Evolutionary conservation across 2,113 vertebrate species (phyloP), one percentile per base, ranked within the genome.

Genomic region (Vimba vimba): DNA sequence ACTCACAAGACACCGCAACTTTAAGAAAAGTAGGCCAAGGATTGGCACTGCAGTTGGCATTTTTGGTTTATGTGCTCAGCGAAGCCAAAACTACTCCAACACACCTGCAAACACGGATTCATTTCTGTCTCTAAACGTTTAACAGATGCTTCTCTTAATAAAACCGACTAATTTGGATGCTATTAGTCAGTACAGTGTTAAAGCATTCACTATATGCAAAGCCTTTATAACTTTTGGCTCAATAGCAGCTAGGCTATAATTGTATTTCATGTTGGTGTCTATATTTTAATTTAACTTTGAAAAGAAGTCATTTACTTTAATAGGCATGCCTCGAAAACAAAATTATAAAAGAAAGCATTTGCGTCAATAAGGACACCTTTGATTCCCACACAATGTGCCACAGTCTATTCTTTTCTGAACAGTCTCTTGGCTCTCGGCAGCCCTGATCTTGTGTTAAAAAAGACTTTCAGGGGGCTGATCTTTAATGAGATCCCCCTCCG

Each of bases 1-100:
- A 91, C 91, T 91, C 90, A 88, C 85, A 91, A 92, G 77, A 87
- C 86, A 86, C 90, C 69, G 82, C 88, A 88, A 86, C 87, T 76
- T 87, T 30, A 39, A 87, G 69, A 83, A 92, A 93, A 94, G 90
- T 94, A 89, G 94, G 92, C 93, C 93, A 90, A 87, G 86, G 86
- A 83, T 85, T 69, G 88, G 90, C 76, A 91, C 87, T 73, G 83
- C 76, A 84, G 88, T 89, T 75, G 85, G 87, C 79, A 86, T 89
- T 83, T 66, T 69, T 69, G 64, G 45, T 69, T 82, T 82, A 50
- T 52, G 79, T 82, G 60, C 23, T 19, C 17, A 30, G 19, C 0
- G 7, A 64, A 80, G 33, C 79, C 45, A 66, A 64, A 43, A 33
- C 45, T 76, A 15, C 55, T 79, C 17, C n/a, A 39, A 57, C 19